phyloP scores from a whole-genome alignment of 2,888 invertebrate species.

The Trichacis sp. region DNA sequence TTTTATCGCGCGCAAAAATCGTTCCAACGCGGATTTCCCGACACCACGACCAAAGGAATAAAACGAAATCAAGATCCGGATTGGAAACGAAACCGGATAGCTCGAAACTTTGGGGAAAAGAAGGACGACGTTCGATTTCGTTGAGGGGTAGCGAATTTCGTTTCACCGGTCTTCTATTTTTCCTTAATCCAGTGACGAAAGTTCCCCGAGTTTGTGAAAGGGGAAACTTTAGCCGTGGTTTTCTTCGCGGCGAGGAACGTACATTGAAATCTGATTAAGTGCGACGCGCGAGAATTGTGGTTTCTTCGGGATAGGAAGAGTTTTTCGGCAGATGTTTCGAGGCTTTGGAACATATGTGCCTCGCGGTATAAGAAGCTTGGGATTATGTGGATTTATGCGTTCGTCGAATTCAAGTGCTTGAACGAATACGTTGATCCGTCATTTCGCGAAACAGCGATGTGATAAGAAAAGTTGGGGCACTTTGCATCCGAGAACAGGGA shows the following conservation, averaged over 20 bases:
- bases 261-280: not conserved
- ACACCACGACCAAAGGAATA: too few species aligned
- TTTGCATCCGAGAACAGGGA: constrained; percentile 1
- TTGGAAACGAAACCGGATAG: not conserved
- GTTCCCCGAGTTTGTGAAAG: not conserved
- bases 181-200: not conserved
- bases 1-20: not conserved
- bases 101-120: not conserved
- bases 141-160: not conserved
- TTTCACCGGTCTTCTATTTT: not conserved
- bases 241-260: not conserved
- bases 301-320: not conserved
- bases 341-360: not conserved
- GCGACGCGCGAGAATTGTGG: not conserved
- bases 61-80: too few species aligned
- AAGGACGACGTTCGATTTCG: not conserved
- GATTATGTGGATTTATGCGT: not conserved
- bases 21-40: not conserved
- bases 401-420: not conserved
- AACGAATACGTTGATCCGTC: not conserved
- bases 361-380: not conserved
- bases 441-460: constrained; percentile 1
- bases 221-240: not conserved
- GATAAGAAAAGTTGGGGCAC: constrained; percentile 1
- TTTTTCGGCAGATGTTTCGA: not conserved